Base-by-base conservation (phyloP, 2,797 vertebrate genomes). In the Chloroceryle inda region DNA sequence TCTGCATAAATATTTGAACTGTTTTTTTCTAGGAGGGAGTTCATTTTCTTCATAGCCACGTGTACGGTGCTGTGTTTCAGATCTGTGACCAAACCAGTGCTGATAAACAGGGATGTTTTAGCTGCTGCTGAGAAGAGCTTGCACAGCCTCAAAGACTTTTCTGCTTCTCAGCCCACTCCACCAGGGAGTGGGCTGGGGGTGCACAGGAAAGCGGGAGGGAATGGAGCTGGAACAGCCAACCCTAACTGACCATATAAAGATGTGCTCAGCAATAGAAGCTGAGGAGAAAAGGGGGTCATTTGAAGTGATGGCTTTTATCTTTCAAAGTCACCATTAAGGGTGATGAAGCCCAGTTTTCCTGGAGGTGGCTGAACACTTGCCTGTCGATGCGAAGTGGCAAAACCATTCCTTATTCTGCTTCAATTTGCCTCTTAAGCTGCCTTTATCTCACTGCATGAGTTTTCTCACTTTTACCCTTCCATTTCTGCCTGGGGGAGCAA, bases 271-370 rank as follows among this genome's bases (percentile, higher is more conserved):
- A 40, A 7, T 5, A 8, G 49, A n/a, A 62, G 26, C 0, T 42
- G 42, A 8, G 22, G 6, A 77, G 9, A 9, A 85, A 72, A 29
- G 9, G 4, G 7, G 13, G 4, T 37, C 0, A 1, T 47, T 64
- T 0, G 2, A 17, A 62, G 8, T 21, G 26, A 14, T 45, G 23
- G 18, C 0, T 0, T 35, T 63, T 59, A 6, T n/a, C 14, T 64
- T 64, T 35, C 13, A 38, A 71, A 44, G 33, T 29, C 10, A 64
- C 8, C 2, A 0, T 23, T 31, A 58, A 0, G 3, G 0, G 0
- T 68, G 76, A 69, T 9, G 21, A n/a, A 69, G 9, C 11, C 27
- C 37, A 3, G 50, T 21, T 73, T 56, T 66, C 33, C 72, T 37
- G 26, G 64, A 42, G 29, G 31, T 55, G 35, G 52, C 26, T 45